Evolutionary conservation across 2,797 vertebrate species (phyloP).

Genomic region (Xiphophorus birchmanni): DNA sequence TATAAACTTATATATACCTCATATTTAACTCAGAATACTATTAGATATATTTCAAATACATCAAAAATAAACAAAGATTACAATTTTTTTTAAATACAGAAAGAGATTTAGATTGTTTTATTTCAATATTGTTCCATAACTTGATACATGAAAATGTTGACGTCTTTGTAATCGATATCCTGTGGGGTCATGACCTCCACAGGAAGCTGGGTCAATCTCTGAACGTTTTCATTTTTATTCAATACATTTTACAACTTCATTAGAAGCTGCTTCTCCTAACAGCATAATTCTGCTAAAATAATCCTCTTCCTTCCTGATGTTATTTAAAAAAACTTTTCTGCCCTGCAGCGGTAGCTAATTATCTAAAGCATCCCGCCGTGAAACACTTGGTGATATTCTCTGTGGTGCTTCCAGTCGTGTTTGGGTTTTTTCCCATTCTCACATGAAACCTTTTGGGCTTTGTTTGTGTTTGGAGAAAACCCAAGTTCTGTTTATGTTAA

Average conservation of each 20-base stretch:
- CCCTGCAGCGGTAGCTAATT: constrained; percentile 56
- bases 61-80: too few relatives aligned
- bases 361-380: constrained; percentile 55
- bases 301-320: constrained; percentile 42
- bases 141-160: constrained; percentile 1
- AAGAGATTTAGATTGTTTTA: too few relatives aligned
- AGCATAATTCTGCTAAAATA: constrained; percentile 46
- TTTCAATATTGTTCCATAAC: too few relatives aligned
- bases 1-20: too few relatives aligned
- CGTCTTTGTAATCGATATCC: constrained; percentile 43
- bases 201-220: constrained; percentile 40
- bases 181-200: constrained; percentile 55
- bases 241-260: constrained; percentile 66
- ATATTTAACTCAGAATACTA: too few relatives aligned
- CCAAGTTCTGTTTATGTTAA: constrained; percentile 4
- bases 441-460: constrained; percentile 32
- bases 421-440: constrained; percentile 37
- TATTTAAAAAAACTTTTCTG: constrained; percentile 39
- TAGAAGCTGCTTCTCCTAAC: constrained; percentile 47
- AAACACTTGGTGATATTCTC: constrained; percentile 56
- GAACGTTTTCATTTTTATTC: constrained; percentile 68
- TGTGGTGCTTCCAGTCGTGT: constrained; percentile 35
- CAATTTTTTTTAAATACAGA: too few relatives aligned
- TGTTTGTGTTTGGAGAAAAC: constrained; percentile 20
- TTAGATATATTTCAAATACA: too few relatives aligned